A percentile compares a stretch with the other conserved stretches of the same genome.
These are phyloP conservation scores for Megalopta genalis DNA, from an alignment of 1,140 invertebrate genomes.

Conservation along the genomic window DNA sequence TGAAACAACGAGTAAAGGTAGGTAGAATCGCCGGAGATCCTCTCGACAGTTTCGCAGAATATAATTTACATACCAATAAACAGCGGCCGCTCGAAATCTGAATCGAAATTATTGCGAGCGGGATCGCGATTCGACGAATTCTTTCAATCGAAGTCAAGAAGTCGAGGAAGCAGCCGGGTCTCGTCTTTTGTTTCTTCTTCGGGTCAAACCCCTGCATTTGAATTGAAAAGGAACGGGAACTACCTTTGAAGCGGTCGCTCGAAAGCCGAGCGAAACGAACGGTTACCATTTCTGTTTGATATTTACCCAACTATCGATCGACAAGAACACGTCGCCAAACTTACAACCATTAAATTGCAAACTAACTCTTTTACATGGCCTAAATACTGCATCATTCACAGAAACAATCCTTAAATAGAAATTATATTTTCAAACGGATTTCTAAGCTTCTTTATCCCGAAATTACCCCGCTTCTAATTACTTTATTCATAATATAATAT, in stretches of 20 bases:
- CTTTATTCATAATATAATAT: too few relatives aligned
- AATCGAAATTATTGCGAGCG: neutral
- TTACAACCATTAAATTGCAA: constrained; percentile 27
- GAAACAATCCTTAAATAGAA: too few relatives aligned
- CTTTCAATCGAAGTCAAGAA: neutral
- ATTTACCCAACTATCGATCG: constrained; percentile 14
- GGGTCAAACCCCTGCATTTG: neutral
- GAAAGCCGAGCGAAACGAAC: constrained; percentile 6
- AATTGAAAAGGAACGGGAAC: constrained; percentile 2
- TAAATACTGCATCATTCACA: too few relatives aligned
- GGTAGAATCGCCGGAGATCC: too few relatives aligned
- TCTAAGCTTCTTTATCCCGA: too few relatives aligned
- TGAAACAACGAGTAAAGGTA: too few relatives aligned
- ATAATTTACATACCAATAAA: too few relatives aligned
- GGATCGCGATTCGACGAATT: neutral
- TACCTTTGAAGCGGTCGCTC: neutral
- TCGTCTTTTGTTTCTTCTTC: neutral
- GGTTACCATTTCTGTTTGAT: constrained; percentile 32
- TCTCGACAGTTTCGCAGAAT: too few relatives aligned
- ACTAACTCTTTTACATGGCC: neutral
- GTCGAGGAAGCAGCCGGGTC: neutral
- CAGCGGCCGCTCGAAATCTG: too few relatives aligned
- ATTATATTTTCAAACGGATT: too few relatives aligned
- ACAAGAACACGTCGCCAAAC: neutral
- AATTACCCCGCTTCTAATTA: too few relatives aligned